A percentile compares a stretch with the other conserved stretches of the same genome.
These are phyloP conservation scores for Cephonodes hylas DNA, from an alignment of 2,888 invertebrate species.

Conservation along the genomic window DNA sequence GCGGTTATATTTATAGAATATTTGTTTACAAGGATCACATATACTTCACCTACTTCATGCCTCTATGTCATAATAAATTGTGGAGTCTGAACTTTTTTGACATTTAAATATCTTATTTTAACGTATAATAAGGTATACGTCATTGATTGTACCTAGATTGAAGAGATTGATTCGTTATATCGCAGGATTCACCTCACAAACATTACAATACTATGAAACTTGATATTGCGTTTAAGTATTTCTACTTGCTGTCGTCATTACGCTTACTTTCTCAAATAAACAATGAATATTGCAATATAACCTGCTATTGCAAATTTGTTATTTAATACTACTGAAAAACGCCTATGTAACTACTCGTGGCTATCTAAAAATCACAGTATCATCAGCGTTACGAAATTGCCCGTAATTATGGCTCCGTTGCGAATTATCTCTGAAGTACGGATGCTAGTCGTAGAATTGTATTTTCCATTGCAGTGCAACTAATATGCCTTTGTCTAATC, in stretches of 20 bases:
- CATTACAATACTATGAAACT: background rate
- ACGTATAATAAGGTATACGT: too few species aligned
- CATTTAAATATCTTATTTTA: too few species aligned
- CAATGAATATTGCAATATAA: background rate
- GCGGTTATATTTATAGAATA: background rate
- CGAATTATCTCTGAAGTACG: background rate
- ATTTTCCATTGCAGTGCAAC: background rate
- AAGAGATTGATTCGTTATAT: too few species aligned
- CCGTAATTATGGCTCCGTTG: conserved; percentile 6
- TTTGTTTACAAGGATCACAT: background rate
- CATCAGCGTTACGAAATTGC: conserved; percentile 1
- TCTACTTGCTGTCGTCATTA: background rate
- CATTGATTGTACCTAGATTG: too few species aligned
- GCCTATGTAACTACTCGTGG: background rate
- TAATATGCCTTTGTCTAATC: background rate
- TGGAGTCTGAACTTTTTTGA: background rate
- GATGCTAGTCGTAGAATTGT: background rate
- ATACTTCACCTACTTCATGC: background rate
- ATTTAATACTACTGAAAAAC: background rate
- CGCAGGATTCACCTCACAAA: background rate
- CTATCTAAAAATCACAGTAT: background rate
- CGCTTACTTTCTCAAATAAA: background rate
- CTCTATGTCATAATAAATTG: background rate
- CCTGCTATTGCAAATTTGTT: background rate
- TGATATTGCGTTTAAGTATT: background rate